Evolutionary conservation across 2,888 invertebrate genomes (phyloP), one percentile per base, ranked within the genome.

Genomic region (Chelonus formosanus): DNA sequence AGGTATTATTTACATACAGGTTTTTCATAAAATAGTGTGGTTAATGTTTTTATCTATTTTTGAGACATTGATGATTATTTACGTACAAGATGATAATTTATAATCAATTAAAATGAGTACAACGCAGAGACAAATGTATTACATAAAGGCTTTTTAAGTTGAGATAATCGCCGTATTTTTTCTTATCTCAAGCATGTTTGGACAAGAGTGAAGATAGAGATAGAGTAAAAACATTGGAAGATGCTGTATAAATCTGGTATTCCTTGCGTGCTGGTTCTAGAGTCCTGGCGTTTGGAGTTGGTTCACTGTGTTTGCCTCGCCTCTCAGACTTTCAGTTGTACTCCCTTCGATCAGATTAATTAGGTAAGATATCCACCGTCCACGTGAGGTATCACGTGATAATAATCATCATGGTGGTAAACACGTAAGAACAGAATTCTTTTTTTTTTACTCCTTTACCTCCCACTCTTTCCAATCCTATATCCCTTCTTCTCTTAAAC

Each of bases 301-400:
- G 10, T 45, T n/a, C n/a, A 8, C 34, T 57, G 32, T 6, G 3
- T 4, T 34, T n/a, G 43, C 45, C 20, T n/a, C 8, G 7, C 31
- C 45, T 60, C n/a, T 35, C 34, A 55, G 3, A 35, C 47, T 20
- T 56, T 40, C 48, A 53, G 48, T 54, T 40, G 35, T 45, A 10
- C 53, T 32, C 32, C 40, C 53, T 47, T 54, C 58, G 58, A 67
- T 67, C 67, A 67, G 67, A 67, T 67, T 67, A 67, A 67, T 67
- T 67, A 67, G 62, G 53, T 54, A 54, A 67, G 67, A 67, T 67
- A 67, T 67, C 67, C 67, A 58, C 62, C 58, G 61, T 63, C 67
- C 67, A 67, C 62, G 67, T 67, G 67, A 67, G 62, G 67, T 63
- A 67, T 67, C 62, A 67, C 62, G 67, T 67, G 67, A 67, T 67